Conservation (phyloP, 35 echinoderm and acorn worm genomes). For the Heliocidaris erythrogramma region DNA sequence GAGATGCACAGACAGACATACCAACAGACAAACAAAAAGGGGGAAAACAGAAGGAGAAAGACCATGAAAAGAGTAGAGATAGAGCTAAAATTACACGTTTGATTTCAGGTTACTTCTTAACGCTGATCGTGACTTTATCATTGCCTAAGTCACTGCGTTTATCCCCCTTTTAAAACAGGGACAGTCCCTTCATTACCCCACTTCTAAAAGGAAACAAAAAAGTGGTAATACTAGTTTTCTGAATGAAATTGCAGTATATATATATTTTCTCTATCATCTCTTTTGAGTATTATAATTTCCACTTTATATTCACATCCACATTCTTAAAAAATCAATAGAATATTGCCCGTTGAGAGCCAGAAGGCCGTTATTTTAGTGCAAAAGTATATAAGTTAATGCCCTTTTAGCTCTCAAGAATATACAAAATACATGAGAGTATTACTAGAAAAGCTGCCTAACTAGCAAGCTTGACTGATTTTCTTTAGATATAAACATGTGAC, state of each 20-base stretch:
- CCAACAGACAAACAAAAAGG: too few relatives aligned
- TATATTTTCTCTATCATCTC: background rate
- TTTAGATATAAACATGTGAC: background rate
- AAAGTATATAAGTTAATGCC: too few relatives aligned
- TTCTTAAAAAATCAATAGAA: background rate
- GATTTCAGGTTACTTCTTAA: too few relatives aligned
- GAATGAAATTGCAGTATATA: background rate
- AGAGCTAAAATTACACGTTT: too few relatives aligned
- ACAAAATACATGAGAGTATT: background rate
- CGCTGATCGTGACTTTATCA: too few relatives aligned
- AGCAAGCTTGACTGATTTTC: background rate
- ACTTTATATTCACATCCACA: background rate
- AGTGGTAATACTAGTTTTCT: background rate
- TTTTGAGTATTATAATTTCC: background rate
- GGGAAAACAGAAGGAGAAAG: too few relatives aligned
- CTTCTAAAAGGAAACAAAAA: background rate
- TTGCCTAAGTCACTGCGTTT: background rate
- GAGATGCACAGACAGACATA: too few relatives aligned
- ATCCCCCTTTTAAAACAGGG: background rate
- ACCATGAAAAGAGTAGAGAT: too few relatives aligned
- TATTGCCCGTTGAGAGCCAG: too few relatives aligned
- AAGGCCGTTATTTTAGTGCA: too few relatives aligned
- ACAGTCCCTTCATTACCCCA: background rate
- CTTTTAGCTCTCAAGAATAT: background rate
- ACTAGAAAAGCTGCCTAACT: background rate